These are phyloP conservation scores for Artibeus lituratus DNA, from an alignment of 2,797 vertebrate species.

Conservation along the genomic window DNA sequence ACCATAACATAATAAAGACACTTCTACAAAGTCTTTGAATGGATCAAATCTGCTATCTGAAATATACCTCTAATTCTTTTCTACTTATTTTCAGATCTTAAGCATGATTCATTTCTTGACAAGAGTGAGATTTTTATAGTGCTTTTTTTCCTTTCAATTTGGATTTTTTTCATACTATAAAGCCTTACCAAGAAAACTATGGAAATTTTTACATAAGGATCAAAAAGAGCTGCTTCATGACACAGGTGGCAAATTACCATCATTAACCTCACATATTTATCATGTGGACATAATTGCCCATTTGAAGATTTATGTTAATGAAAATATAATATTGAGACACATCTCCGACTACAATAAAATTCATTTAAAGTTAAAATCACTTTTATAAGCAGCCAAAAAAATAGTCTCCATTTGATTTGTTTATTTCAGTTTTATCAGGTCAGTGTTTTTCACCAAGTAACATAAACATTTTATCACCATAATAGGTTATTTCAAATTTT, in stretches of 20 bases:
- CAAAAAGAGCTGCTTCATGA: constrained; percentile 31
- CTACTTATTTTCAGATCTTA: background rate
- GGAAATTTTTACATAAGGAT: constrained; percentile 34
- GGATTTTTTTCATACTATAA: constrained; percentile 52
- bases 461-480: constrained; percentile 41
- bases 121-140: constrained; percentile 6
- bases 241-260: constrained; percentile 43
- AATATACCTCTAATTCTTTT: constrained; percentile 6
- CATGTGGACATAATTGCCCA: constrained; percentile 60
- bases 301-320: constrained; percentile 44
- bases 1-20: background rate
- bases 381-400: constrained; percentile 39
- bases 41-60: background rate
- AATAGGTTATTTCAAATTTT: constrained; percentile 36
- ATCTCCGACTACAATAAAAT: constrained; percentile 29
- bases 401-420: constrained; percentile 5
- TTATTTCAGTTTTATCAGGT: constrained; percentile 53
- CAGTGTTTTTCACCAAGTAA: constrained; percentile 29
- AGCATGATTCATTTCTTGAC: constrained; percentile 23
- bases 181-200: constrained; percentile 47
- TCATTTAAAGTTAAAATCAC: constrained; percentile 56
- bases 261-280: constrained; percentile 52
- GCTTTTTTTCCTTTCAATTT: constrained; percentile 14
- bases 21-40: constrained; percentile 25
- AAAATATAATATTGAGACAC: constrained; percentile 46